Conservation (phyloP, 1,140 invertebrate species). For the Pachypeltis micranthus region DNA sequence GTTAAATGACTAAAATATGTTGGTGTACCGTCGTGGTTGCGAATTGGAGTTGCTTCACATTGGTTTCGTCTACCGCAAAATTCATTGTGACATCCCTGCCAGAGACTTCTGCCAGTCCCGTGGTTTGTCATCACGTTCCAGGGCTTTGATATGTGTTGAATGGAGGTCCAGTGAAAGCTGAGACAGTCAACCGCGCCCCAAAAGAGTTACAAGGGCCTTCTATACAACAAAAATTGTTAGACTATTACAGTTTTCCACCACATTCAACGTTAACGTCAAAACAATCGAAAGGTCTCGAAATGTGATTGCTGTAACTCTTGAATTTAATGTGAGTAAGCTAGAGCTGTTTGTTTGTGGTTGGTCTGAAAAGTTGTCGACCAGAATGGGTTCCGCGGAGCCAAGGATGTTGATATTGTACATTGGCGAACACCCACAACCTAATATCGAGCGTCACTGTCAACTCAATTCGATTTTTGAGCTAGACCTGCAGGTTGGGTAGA, state of each 20-base stretch:
- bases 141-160: too few relatives aligned
- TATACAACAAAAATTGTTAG: not conserved
- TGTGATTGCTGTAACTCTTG: not conserved
- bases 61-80: too few relatives aligned
- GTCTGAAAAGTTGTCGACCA: not conserved
- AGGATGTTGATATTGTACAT: not conserved
- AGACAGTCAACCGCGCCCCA: conserved; percentile 13
- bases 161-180: not conserved
- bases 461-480: not conserved
- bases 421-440: not conserved
- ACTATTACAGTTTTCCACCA: too few relatives aligned
- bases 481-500: too few relatives aligned
- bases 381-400: not conserved
- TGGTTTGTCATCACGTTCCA: too few relatives aligned
- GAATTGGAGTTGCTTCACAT: too few relatives aligned
- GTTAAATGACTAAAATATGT: too few relatives aligned
- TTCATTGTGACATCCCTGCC: too few relatives aligned
- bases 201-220: not conserved
- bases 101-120: not conserved
- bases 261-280: not conserved
- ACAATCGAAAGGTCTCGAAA: conserved; percentile 3
- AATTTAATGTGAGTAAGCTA: not conserved
- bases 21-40: too few relatives aligned
- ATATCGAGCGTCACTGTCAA: not conserved
- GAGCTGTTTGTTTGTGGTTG: conserved; percentile 1